Base-by-base conservation (phyloP, 1,140 invertebrate genomes). In the Eriocheir sinensis region DNA sequence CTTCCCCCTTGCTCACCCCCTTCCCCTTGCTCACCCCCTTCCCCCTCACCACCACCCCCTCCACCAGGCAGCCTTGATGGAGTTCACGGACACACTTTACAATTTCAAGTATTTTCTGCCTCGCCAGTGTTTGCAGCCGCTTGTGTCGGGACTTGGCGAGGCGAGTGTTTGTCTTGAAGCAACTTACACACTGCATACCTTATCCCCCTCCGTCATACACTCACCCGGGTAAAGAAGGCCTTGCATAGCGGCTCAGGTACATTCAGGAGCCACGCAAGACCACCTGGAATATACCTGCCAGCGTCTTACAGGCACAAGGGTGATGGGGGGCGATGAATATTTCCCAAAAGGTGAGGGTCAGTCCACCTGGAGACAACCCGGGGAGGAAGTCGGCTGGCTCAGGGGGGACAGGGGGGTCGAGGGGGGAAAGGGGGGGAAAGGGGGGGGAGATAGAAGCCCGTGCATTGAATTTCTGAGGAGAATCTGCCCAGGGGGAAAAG, bases 381-480 rank as follows among this genome's bases (percentile, higher is more conserved):
- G 60, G 21, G n/a, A 21, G 12, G 44, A 48, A 48, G 44, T 8
- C 44, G 15, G 44, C 6, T 72, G 27, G n/a, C n/a, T n/a, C n/a
- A n/a, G n/a, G n/a, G n/a, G n/a, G n/a, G n/a, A n/a, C n/a, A n/a
- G n/a, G n/a, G n/a, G n/a, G n/a, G n/a, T n/a, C n/a, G n/a, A n/a
- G n/a, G n/a, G n/a, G n/a, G n/a, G n/a, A n/a, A n/a, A n/a, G n/a
- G n/a, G n/a, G n/a, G n/a, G n/a, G n/a, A n/a, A n/a, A n/a, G 60
- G 27, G 60, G 60, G 27, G 21, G 3, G 21, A n/a, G n/a, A 2
- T 72, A n/a, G 21, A 72, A 72, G 60, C 21, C 21, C 12, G 27
- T n/a, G 60, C 60, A 72, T 72, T 72, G 60, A 72, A 72, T n/a
- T 53, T 53, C 60, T 72, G 60, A 72, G 60, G 60, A n/a, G 60